These are phyloP conservation scores for Bos indicus DNA, from an alignment of 2,113 vertebrate genomes.

Conservation along the genomic window DNA sequence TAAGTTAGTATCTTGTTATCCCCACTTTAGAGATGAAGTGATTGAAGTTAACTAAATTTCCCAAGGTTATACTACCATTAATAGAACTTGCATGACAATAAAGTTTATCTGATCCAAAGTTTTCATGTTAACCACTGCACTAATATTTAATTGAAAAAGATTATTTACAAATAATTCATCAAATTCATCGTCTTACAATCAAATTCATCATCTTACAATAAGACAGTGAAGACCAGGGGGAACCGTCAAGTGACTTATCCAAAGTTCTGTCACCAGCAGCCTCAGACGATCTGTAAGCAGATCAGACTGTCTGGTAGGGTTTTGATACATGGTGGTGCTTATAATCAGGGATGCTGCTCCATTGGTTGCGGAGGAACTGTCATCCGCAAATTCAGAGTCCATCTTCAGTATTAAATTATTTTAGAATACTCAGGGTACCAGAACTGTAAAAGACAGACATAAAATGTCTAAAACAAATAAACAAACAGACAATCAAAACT, in stretches of 20 bases:
- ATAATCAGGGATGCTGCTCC: not conserved
- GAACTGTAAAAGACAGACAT: not conserved
- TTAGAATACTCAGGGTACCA: not conserved
- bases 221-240: not conserved
- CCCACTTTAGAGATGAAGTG: not conserved
- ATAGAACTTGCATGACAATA: not conserved
- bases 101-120: not conserved
- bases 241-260: not conserved
- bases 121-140: not conserved
- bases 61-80: not conserved
- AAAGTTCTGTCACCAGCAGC: not conserved
- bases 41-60: slow-evolving; percentile 22
- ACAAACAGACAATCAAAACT: not conserved
- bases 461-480: slow-evolving; percentile 3
- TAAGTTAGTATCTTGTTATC: not conserved
- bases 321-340: not conserved
- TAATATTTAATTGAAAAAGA: not conserved
- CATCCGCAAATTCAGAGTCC: not conserved
- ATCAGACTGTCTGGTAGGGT: not conserved
- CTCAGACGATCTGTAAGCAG: not conserved
- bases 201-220: not conserved
- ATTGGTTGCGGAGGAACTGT: not conserved
- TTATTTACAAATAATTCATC: not conserved
- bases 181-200: slow-evolving; percentile 15
- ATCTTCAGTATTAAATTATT: not conserved